A percentile compares a stretch with the other conserved stretches of the same genome.
phyloP scores from a whole-genome alignment of 2,888 invertebrate species.

The Eubasilissa splendida region DNA sequence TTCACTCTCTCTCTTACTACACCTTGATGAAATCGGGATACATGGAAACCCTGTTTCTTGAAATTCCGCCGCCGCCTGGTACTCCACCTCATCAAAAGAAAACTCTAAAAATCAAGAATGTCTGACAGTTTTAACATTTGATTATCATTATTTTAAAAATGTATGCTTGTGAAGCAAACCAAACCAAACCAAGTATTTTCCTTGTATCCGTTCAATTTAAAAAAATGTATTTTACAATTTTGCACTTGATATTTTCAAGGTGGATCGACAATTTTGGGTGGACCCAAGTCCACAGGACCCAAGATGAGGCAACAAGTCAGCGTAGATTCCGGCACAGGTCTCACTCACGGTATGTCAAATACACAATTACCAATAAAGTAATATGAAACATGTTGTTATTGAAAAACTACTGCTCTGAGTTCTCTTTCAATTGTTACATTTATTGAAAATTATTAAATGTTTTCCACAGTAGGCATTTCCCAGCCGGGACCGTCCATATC shows the following conservation, averaged over 20 bases:
- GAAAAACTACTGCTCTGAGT: not conserved
- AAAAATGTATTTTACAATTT: not conserved
- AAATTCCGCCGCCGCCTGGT: too few species aligned
- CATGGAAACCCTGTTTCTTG: too few species aligned
- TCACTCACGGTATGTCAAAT: slow-evolving; percentile 20
- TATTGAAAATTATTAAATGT: not conserved
- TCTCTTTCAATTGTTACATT: not conserved
- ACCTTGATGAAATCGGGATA: too few species aligned
- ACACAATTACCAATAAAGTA: not conserved
- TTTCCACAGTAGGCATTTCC: slow-evolving; percentile 16
- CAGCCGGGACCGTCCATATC: not conserved
- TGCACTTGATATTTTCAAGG: slow-evolving; percentile 24
- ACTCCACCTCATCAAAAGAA: too few species aligned
- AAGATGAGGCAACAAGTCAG: slow-evolving; percentile 53
- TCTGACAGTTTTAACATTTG: too few species aligned
- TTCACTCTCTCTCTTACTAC: too few species aligned
- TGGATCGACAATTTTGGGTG: slow-evolving; percentile 56
- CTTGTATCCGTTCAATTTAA: not conserved
- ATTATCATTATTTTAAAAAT: too few species aligned
- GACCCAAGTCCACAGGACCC: slow-evolving; percentile 43
- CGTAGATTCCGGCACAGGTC: slow-evolving; percentile 33
- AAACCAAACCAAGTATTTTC: not conserved
- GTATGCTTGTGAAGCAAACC: not conserved
- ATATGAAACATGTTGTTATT: not conserved
- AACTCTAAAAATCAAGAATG: too few species aligned